Base-by-base conservation (phyloP, 2,888 invertebrate species). In the Campopleginae sp. region DNA sequence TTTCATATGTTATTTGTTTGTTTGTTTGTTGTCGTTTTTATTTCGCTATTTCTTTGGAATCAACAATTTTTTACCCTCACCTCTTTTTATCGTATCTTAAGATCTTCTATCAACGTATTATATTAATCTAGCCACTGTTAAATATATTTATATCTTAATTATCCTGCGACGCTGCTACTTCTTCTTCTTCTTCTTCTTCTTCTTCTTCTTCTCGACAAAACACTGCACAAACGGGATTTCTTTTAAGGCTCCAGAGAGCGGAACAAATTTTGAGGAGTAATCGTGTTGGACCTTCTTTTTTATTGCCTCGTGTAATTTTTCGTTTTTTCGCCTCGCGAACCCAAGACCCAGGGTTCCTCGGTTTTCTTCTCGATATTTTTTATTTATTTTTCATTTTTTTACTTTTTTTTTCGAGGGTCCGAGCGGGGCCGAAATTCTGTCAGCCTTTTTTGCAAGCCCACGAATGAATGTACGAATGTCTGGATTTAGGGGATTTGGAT, bases 141-240 rank as follows among this genome's bases (percentile, higher is more conserved):
- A 77, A 68, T 86, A 79, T 66, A 72, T 88, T 72, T 70, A 54
- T 74, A 80, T 65, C 58, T 31, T 66, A 8, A 65, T 58, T 42
- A 51, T 76, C 48, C 74, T 58, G 76, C 58, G n/a, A n/a, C n/a
- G n/a, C n/a, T n/a, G n/a, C n/a, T n/a, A n/a, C n/a, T n/a, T n/a
- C n/a, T n/a, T n/a, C n/a, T n/a, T n/a, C n/a, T n/a, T n/a, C n/a
- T n/a, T n/a, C n/a, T n/a, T n/a, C n/a, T n/a, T n/a, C n/a, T n/a
- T n/a, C n/a, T 7, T 10, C 61, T 76, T 70, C 23, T 82, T 66
- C 5, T 74, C 82, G 88, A 86, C 88, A 90, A 91, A 91, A 91
- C 91, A 91, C 91, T 91, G 91, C 91, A 91, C 91, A 88, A 38
- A 77, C 79, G 86, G 68, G 77, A 7, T 38, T 38, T 7, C 8